Evolutionary conservation across 2,797 vertebrate species (phyloP).

Genomic region (Chaetophractus vellerosus): DNA sequence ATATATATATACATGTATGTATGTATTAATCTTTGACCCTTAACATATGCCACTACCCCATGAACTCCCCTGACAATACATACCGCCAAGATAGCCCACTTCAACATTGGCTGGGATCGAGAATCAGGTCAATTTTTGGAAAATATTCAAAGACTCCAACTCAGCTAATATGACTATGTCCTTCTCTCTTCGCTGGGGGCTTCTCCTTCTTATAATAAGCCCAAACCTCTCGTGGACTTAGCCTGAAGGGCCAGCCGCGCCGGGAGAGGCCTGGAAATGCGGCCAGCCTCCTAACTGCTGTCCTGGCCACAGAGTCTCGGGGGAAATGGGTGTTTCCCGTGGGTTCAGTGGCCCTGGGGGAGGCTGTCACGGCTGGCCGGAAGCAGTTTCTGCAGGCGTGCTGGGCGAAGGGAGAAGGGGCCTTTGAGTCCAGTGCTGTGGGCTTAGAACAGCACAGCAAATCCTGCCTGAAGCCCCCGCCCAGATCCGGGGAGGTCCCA

Average conservation of each 20-base stretch:
- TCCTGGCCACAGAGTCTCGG: background rate
- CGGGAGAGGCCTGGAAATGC: background rate
- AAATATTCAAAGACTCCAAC: background rate
- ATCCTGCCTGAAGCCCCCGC: background rate
- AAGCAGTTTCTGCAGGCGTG: background rate
- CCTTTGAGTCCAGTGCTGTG: background rate
- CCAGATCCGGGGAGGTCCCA: background rate
- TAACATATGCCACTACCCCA: background rate
- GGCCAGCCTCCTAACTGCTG: background rate
- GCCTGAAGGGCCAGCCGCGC: background rate
- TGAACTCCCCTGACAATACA: no score
- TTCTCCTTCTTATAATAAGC: background rate
- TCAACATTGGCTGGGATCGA: background rate
- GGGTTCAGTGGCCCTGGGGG: background rate
- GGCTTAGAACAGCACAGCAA: background rate
- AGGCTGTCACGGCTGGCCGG: background rate
- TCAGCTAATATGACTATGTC: background rate
- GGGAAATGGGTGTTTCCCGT: background rate
- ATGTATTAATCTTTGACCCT: background rate
- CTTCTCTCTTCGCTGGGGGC: background rate
- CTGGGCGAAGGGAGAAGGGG: background rate
- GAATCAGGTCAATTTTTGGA: background rate
- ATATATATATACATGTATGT: no score
- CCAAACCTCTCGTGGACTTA: background rate
- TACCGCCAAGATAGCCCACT: background rate